Base-by-base conservation (phyloP, 2,797 vertebrate species). In the Enteromius afrohamiltoni region DNA sequence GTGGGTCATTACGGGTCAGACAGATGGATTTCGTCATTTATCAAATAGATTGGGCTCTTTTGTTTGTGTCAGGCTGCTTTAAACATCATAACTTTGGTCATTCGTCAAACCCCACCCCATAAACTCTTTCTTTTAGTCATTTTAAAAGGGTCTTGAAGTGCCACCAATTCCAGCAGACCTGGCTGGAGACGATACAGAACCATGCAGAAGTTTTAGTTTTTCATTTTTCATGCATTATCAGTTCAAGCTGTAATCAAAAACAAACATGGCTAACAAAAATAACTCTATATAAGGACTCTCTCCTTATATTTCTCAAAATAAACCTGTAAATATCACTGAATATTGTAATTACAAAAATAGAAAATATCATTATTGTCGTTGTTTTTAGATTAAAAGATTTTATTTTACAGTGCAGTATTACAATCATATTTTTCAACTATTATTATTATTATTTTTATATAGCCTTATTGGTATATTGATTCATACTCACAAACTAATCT, bases 11-110 rank as follows among this genome's bases (percentile, higher is more conserved):
- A 34, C 3, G 0, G 53, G 69, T 62, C 69, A 74, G 42, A 51
- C 55, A 26, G 79, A 73, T 29, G 23, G 53, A 62, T 73, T 37
- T 23, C 1, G 14, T 74, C 70, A 21, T 71, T 80, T n/a, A 47
- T 71, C 49, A 53, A 40, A 19, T 0, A 71, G 79, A 71, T 60
- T 60, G 79, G 65, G 37, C 60, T 82, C 69, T 26, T 82, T 51
- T 65, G 69, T 73, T 71, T n/a, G 55, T 37, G 68, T 73, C 79
- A 2, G 31, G 60, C 51, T 29, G 67, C 47, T 55, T 8, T 16
- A 23, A 71, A 73, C 53, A 73, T 60, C 16, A 1, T 73, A 49
- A 73, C 73, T 37, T 55, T 40, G 16, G 34, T 70, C 4, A 58
- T 80, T 11, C 23, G 2, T 80, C 65, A 80, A 74, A 64, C 11